Base-by-base conservation (phyloP, 2,113 vertebrate genomes). In the Cavia aperea region DNA sequence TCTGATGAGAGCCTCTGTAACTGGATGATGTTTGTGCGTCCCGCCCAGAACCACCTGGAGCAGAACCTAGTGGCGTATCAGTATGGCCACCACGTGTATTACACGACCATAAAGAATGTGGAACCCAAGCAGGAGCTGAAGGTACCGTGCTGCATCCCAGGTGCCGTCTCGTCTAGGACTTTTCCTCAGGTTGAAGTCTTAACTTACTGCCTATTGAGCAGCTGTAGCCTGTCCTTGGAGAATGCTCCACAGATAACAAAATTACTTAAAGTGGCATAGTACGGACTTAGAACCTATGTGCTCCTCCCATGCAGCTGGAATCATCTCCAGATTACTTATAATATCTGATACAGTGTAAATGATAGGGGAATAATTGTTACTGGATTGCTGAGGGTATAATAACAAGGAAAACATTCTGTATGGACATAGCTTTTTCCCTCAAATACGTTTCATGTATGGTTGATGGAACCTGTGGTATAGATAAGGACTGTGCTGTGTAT, bases 21-120 rank as follows among this genome's bases (percentile, higher is more conserved):
- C 97, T 99, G 99, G 99, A 98, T 99, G 98, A 99, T 99, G 99
- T 99, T 99, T 94, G 99, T 99, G 19, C 98, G 99, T 24, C 99
- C 99, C 2, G 99, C 99, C 46, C 98, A 99, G 97, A 99, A 99
- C 94, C 99, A 99, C 92, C 96, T 99, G 96, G 99, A 99, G 94
- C 99, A 99, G 98, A 99, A 99, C 96, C 97, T 99, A 95, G 99
- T 99, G 70, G 99, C 99, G 0, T 99, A 99, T 96, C 99, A 99
- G 92, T 99, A 99, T 0, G 99, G 99, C 92, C 98, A 99, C 1
- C 98, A 99, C 7, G 99, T 99, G 93, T 99, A 99, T 96, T 99
- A 99, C 94, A 99, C 99, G 5, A 99, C 98, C 26, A 99, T 99
- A 96, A 99, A 99, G 97, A 99, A 99, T 0, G 98, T 99, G 92